Conservation (phyloP, 30 jellyfish, hydroid and myxozoan genomes). For the Sanderia malayensis region DNA sequence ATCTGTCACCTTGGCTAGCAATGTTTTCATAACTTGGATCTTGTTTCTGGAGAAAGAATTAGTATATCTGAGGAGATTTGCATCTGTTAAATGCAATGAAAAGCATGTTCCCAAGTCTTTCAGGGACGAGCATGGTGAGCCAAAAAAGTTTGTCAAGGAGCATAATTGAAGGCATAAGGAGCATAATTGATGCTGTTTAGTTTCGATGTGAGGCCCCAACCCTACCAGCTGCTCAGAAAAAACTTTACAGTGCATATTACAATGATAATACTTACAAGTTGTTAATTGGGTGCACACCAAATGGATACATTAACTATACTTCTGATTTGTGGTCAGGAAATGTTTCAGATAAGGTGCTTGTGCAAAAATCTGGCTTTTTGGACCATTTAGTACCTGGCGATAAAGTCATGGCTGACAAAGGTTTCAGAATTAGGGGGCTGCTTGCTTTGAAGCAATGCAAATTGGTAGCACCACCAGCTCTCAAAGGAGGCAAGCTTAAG, state of each 20-base stretch:
- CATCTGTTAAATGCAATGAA: constrained; percentile 12
- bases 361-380: constrained; percentile 16
- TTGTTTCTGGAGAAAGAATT: constrained; percentile 21
- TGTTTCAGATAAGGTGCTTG: background rate
- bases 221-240: constrained; percentile 26
- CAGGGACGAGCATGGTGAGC: constrained; percentile 1
- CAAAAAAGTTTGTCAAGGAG: constrained; percentile 4
- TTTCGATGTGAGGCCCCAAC: constrained; percentile 19
- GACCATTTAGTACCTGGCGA: constrained; percentile 34
- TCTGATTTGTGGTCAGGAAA: constrained; percentile 18
- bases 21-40: constrained; percentile 18
- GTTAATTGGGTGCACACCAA: constrained; percentile 21
- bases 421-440: constrained; percentile 34
- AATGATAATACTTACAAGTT: constrained; percentile 13
- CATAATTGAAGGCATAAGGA: background rate
- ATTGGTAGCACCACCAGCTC: constrained; percentile 19
- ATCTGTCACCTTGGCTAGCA: constrained; percentile 12
- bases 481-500: constrained; percentile 24
- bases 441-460: constrained; percentile 27
- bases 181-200: constrained; percentile 21
- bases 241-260: constrained; percentile 14
- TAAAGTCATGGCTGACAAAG: constrained; percentile 38
- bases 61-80: constrained; percentile 9
- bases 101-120: constrained; percentile 5
- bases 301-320: constrained; percentile 15